Percentiles rank a stretch among this genome's conserved stretches.
Evolutionary conservation across 2,888 invertebrate genomes (phyloP).

Genomic region (Thumatha senex): DNA sequence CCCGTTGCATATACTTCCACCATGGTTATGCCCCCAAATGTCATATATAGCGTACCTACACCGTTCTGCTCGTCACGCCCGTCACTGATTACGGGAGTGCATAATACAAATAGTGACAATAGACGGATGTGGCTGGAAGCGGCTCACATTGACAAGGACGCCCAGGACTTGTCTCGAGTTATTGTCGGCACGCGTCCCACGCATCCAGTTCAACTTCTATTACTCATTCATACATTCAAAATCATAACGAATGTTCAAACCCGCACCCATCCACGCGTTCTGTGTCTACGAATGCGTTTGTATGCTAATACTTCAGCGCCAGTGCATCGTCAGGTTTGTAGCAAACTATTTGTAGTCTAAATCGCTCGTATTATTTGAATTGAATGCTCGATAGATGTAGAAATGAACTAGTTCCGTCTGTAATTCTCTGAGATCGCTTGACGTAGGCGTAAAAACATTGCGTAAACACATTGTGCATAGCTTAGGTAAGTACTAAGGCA

Average conservation of each 20-base stretch:
- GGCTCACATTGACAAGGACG: slow-evolving; percentile 84
- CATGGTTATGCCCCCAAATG: slow-evolving; percentile 24
- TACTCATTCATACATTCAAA: slow-evolving; percentile 83
- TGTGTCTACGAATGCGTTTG: slow-evolving; percentile 75
- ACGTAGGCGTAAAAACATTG: slow-evolving; percentile 73
- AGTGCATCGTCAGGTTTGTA: slow-evolving; percentile 76
- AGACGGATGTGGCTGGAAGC: slow-evolving; percentile 83
- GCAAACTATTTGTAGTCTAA: slow-evolving; percentile 78
- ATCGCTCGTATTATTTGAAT: slow-evolving; percentile 81
- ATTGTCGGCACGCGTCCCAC: slow-evolving; percentile 79
- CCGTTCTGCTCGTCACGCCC: slow-evolving; percentile 60
- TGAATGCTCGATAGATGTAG: slow-evolving; percentile 80
- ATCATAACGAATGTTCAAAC: slow-evolving; percentile 77
- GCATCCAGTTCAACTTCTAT: slow-evolving; percentile 67
- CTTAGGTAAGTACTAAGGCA: slow-evolving; percentile 47
- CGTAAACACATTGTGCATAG: slow-evolving; percentile 70
- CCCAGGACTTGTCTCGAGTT: slow-evolving; percentile 79
- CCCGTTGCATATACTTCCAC: slow-evolving; percentile 6
- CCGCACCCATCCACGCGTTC: slow-evolving; percentile 75
- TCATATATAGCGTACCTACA: slow-evolving; percentile 15
- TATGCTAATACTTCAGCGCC: slow-evolving; percentile 80
- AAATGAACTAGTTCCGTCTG: slow-evolving; percentile 76
- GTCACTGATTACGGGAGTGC: slow-evolving; percentile 73
- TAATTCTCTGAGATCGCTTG: slow-evolving; percentile 57
- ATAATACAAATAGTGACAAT: slow-evolving; percentile 80